Percentiles rank a stretch among this genome's conserved stretches.
phyloP scores from a whole-genome alignment of 2,888 invertebrate species.

The Drosophila pseudotalamancana region DNA sequence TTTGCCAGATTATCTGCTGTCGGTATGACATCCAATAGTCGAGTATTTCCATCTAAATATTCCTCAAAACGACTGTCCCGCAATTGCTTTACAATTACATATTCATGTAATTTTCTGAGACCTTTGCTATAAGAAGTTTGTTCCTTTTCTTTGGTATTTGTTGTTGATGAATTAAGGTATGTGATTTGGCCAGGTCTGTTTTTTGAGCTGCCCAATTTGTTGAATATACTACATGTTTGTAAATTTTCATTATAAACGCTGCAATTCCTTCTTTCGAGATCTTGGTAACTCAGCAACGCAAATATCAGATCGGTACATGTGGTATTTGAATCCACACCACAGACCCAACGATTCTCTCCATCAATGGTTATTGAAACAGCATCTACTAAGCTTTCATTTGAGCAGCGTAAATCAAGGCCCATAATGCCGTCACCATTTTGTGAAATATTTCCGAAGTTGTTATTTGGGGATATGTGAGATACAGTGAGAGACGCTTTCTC shows the following conservation, averaged over 20 bases:
- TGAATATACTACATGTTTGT: conserved; percentile 16
- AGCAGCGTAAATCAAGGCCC: conserved; percentile 69
- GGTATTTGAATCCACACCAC: conserved; percentile 90
- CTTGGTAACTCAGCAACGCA: conserved; percentile 87
- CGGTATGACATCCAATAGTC: conserved; percentile 74
- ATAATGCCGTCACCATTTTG: conserved; percentile 30
- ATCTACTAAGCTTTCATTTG: conserved; percentile 83
- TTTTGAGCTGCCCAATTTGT: conserved; percentile 29
- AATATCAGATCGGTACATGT: conserved; percentile 92
- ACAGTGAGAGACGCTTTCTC: conserved; percentile 26
- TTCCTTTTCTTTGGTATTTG: conserved; percentile 61
- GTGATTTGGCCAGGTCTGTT: conserved; percentile 27
- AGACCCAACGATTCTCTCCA: conserved; percentile 92
- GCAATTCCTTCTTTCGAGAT: conserved; percentile 13
- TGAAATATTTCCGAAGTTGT: background rate
- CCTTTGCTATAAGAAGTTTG: background rate
- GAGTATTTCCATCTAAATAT: conserved; percentile 77
- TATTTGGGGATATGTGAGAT: conserved; percentile 1
- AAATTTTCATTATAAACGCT: background rate
- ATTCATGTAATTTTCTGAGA: conserved; percentile 48
- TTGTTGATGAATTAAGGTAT: conserved; percentile 47
- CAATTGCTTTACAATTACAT: conserved; percentile 76
- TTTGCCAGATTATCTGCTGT: conserved; percentile 49
- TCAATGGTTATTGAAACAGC: conserved; percentile 91
- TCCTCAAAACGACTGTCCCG: conserved; percentile 72